Evolutionary conservation across 2,113 vertebrate species (phyloP), one percentile per base, ranked within the genome.

Genomic region (Empidonax alnorum): DNA sequence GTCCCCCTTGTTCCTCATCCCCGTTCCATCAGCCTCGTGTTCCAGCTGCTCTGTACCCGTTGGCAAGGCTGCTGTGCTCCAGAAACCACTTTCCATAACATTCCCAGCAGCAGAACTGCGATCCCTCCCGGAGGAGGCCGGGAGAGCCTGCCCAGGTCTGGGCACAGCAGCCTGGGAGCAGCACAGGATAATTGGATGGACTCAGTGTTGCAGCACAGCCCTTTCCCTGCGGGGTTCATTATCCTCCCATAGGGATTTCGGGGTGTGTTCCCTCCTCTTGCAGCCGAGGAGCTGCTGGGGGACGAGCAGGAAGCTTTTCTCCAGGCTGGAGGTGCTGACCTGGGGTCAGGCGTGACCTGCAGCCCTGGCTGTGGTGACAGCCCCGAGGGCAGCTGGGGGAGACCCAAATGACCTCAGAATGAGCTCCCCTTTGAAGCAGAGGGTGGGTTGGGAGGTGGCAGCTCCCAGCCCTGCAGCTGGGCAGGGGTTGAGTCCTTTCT

Each of bases 61-160:
- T 65, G 9, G 27, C 41, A 41, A 1, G 23, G 23, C 28, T 58
- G 17, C 1, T 3, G 9, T n/a, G 22, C 47, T 49, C 44, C 83
- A 79, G 30, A 56, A 67, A 2, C 44, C n/a, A 0, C 61, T 59
- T 53, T 8, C 49, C 28, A 0, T 2, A 5, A 4, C 4, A 0
- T 71, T 94, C 72, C 80, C n/a, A 10, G 49, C 71, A 21, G 66
- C 67, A 81, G 71, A 44, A 31, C 31, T 22, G 17, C 2, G 16
- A 9, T 47, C 41, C 13, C 80, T 31, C 0, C 1, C 6, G 56
- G 62, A 49, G 53, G 7, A 59, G 72, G 24, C 42, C 8, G 13
- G 42, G 69, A 42, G 74, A n/a, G 9, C 24, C 35, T 25, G 14
- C 24, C 53, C 14, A 0, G 58, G 6, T 25, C 30, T 24, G 35